phyloP scores from a whole-genome alignment of 2,888 invertebrate genomes.

The Tipula lateralis region DNA sequence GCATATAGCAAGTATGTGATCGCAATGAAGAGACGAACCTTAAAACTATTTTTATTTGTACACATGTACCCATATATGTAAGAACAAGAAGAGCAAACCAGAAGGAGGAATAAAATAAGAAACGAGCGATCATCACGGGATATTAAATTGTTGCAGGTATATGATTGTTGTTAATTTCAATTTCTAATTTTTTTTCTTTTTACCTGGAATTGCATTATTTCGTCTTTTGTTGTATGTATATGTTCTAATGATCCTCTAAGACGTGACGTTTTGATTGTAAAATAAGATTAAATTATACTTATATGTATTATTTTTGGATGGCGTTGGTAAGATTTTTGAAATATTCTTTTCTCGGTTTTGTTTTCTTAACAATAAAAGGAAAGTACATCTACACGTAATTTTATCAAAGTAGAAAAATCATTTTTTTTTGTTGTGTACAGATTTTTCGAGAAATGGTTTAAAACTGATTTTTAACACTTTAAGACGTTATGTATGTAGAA shows the following conservation, averaged over 20 bases:
- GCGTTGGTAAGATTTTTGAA: conserved; percentile 3
- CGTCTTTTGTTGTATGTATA: background rate
- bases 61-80: too few relatives aligned
- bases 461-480: conserved; percentile 6
- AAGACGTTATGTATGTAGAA: background rate
- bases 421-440: background rate
- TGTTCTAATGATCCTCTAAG: background rate
- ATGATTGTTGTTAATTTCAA: background rate
- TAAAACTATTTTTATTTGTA: background rate
- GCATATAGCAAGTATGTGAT: background rate
- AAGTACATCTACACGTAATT: background rate
- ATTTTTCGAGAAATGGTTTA: background rate
- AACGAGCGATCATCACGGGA: conserved; percentile 19
- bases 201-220: conserved; percentile 20
- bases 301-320: background rate
- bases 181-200: background rate
- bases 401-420: background rate
- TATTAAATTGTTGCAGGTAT: conserved; percentile 15
- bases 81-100: background rate
- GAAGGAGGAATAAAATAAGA: background rate
- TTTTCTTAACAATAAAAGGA: conserved; percentile 24
- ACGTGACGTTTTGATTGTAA: conserved; percentile 24
- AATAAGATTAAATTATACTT: conserved; percentile 13
- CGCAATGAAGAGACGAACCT: background rate
- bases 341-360: background rate